These are phyloP conservation scores for Rhopalosiphum padi DNA, from an alignment of 1,140 invertebrate genomes.

Conservation along the genomic window DNA sequence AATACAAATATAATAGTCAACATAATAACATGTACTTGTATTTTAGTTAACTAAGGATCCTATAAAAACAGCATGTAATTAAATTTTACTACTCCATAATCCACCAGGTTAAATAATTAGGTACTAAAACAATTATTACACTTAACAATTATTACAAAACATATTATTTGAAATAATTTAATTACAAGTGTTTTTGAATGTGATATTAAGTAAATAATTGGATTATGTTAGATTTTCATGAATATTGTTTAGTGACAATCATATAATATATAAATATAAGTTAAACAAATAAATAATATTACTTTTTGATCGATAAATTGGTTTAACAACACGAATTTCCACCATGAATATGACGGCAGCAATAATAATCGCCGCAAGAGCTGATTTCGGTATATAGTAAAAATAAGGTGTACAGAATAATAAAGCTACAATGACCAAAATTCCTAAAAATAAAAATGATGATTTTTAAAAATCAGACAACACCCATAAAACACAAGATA, in stretches of 20 bases:
- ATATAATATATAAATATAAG: background rate
- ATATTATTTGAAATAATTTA: background rate
- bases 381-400: constrained; percentile 80
- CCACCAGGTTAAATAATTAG: background rate
- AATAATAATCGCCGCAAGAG: constrained; percentile 82
- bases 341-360: constrained; percentile 84
- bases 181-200: background rate
- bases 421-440: constrained; percentile 78
- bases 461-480: too few relatives aligned
- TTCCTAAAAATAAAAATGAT: constrained; percentile 61
- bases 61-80: background rate
- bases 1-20: background rate
- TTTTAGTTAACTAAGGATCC: background rate
- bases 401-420: constrained; percentile 84
- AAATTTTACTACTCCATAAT: background rate
- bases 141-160: too few relatives aligned
- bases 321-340: constrained; percentile 78
- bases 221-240: background rate
- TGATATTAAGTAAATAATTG: background rate
- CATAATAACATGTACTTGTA: background rate
- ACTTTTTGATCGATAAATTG: constrained; percentile 79
- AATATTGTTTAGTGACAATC: background rate
- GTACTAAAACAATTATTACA: background rate
- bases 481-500: background rate
- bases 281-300: background rate